Evolutionary conservation across 2,113 vertebrate genomes (phyloP).

Genomic region (Neolamprologus brichardi): DNA sequence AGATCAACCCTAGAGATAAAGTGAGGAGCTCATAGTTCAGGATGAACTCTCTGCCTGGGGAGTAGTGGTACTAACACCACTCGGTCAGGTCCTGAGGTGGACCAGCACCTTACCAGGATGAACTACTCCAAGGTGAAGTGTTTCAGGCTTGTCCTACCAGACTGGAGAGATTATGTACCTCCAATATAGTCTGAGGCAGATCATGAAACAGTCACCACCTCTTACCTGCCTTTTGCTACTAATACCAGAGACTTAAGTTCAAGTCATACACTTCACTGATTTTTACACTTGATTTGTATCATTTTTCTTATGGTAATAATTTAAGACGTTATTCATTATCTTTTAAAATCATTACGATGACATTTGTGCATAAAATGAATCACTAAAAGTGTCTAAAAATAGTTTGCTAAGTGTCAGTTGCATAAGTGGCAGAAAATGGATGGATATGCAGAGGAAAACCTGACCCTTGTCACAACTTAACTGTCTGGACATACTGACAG

Average conservation of each 20-base stretch:
- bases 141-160: background rate
- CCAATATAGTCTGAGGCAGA: background rate
- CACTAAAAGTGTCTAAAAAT: background rate
- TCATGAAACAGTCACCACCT: background rate
- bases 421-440: background rate
- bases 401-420: background rate
- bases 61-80: background rate
- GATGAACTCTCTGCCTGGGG: background rate
- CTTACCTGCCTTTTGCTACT: background rate
- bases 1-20: background rate
- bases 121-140: background rate
- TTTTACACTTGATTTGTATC: background rate
- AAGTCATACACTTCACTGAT: background rate
- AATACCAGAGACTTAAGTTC: background rate
- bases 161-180: background rate
- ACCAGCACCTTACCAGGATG: background rate
- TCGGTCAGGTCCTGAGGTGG: rapidly evolving
- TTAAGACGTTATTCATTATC: background rate
- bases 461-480: background rate
- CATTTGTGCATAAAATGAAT: background rate
- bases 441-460: background rate
- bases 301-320: background rate
- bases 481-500: background rate
- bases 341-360: rapidly evolving
- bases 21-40: background rate